Base-by-base conservation (phyloP, 2,888 invertebrate species). In the Allolobophora icterica region DNA sequence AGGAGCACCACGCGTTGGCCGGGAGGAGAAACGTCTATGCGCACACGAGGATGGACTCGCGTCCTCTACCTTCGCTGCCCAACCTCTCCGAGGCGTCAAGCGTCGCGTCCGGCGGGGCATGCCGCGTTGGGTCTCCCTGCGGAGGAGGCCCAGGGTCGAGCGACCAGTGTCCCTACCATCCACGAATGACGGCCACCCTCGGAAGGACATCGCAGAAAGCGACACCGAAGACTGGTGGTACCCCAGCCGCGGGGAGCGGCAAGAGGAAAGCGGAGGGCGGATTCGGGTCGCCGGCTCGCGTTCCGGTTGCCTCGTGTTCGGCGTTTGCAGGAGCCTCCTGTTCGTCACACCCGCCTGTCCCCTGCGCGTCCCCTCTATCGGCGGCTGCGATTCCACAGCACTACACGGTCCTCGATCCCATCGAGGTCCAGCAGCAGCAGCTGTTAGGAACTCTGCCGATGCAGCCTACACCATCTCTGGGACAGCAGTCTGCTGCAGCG, bases 41-140 rank as follows among this genome's bases (percentile, higher is more conserved):
- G n/a, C 90, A 89, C 13, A 52, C 92, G 38, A 42, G 90, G 83
- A 93, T 93, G 92, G 92, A 93, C 84, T 91, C 91, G 19, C 87
- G 93, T 24, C 93, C 93, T 0, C 91, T 93, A 30, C 93, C 93
- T 24, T 93, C 93, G 24, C 87, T 93, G 24, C 93, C 92, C 15
- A 89, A 89, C 87, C 42, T 90, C 17, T 89, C 90, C 34, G 92
- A 89, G 30, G 71, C 58, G 33, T 52, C 52, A 6, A 34, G 71
- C 34, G 58, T 38, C 30, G 90, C 90, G 30, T 33, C 52, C 52
- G n/a, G 58, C 35, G 58, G 30, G 34, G 52, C 34, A 17, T 42
- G 38, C 45, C 42, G 34, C n/a, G 89, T 34, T 24, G 45, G 45
- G 34, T 45, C 89, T 0, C 40, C 42, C 42, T 34, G 33, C 38